Base-by-base conservation (phyloP, 23 tunicate genomes). In the Ciona savignyi region DNA sequence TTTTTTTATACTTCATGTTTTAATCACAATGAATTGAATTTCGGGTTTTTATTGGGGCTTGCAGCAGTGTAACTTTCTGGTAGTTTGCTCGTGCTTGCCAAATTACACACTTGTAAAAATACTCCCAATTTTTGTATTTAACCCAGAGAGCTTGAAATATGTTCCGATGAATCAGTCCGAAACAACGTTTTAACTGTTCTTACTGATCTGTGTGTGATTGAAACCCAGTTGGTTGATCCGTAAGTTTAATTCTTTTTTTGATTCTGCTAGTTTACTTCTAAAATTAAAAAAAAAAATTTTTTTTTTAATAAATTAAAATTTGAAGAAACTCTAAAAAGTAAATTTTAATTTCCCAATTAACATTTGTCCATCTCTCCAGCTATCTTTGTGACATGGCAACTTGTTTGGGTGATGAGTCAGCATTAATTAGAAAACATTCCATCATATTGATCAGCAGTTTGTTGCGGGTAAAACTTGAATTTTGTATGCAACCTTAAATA, bases 141-240 rank as follows among this genome's bases (percentile, higher is more conserved):
- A 23, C 26, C 3, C 60, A 81, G 89, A 9, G 97, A 90, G 60
- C 33, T 90, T 80, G 97, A 74, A 0, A 72, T 79, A 0, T 67
- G 85, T 68, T 60, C 24, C 15, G 35, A 79, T 62, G 85, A 78
- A 70, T 66, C 67, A 27, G 71, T 86, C 6, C 67, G 88, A 28
- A 83, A 67, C 74, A 90, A 90, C 68, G 85, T 80, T 27, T 67
- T 90, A 11, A 68, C 70, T 27, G 70, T 90, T 24, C 67, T 90
- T 25, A 83, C 89, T 11, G 97, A 90, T 69, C 73, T 90, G 33
- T 83, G 89, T 30, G 78, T 83, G 0, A 29, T 77, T 33, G 88
- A 90, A 68, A 90, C 97, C 3, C 97, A 90, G 49, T 74, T 90
- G 4, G 85, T 83, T 62, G 89, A 90, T 73, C 82, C 85, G 85